phyloP scores from a whole-genome alignment of 2,888 invertebrate genomes.

The Drosophila eohydei region DNA sequence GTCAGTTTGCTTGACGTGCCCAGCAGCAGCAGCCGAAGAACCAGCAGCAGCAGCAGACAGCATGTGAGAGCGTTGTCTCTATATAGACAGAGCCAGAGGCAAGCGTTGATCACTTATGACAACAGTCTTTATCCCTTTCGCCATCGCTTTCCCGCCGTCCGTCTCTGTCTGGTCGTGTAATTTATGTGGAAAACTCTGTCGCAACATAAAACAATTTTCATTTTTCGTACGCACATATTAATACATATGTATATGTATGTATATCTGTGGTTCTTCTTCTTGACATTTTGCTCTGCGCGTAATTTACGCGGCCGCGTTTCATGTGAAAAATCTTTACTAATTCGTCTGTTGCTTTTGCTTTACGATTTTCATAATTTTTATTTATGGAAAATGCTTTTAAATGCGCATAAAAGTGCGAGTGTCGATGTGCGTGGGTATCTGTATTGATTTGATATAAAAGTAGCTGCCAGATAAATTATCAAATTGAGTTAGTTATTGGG shows the following conservation, averaged over 20 bases:
- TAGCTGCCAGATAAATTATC: slow-evolving; percentile 15
- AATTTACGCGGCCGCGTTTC: slow-evolving; percentile 76
- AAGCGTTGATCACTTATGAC: slow-evolving; percentile 79
- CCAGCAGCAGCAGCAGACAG: slow-evolving; percentile 19
- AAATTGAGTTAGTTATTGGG: slow-evolving; percentile 27
- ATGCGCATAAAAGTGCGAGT: slow-evolving; percentile 62
- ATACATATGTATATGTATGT: not conserved
- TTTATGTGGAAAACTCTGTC: slow-evolving; percentile 73
- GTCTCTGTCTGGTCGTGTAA: slow-evolving; percentile 51
- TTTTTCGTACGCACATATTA: slow-evolving; percentile 31
- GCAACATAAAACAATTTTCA: slow-evolving; percentile 78
- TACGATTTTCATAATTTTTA: slow-evolving; percentile 70
- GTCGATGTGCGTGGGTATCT: slow-evolving; percentile 4
- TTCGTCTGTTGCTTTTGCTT: slow-evolving; percentile 66
- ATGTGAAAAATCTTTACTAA: slow-evolving; percentile 78
- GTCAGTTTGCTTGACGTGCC: slow-evolving; percentile 76
- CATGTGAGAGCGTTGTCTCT: slow-evolving; percentile 14
- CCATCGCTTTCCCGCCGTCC: slow-evolving; percentile 3
- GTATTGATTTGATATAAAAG: slow-evolving; percentile 41
- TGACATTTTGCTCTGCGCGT: slow-evolving; percentile 52
- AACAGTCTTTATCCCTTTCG: slow-evolving; percentile 49
- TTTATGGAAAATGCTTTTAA: slow-evolving; percentile 81
- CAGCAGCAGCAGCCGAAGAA: slow-evolving; percentile 29
- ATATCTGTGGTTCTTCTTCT: slow-evolving; percentile 11
- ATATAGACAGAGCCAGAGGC: slow-evolving; percentile 56